phyloP scores from a whole-genome alignment of 2,888 invertebrate genomes.

The Tenthredo notha region DNA sequence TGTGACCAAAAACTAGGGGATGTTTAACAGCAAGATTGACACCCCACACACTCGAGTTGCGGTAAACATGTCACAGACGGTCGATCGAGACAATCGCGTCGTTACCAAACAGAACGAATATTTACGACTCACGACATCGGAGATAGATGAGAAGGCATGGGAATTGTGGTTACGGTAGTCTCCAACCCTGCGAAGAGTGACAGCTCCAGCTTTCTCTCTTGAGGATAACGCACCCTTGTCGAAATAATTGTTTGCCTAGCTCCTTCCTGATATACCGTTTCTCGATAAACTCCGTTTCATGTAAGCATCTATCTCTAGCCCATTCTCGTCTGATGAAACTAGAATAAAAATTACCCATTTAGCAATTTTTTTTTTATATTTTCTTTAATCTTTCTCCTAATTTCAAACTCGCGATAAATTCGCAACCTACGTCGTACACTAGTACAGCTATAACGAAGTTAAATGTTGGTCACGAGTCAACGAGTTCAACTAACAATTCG shows the following conservation, averaged over 20 bases:
- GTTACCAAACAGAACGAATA: conserved; percentile 35
- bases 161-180: conserved; percentile 12
- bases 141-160: conserved; percentile 21
- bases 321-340: not conserved
- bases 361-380: not conserved
- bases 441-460: not conserved
- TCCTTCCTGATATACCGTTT: conserved; percentile 1
- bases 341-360: not conserved
- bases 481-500: conserved; percentile 1
- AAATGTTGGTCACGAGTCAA: not conserved
- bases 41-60: not conserved
- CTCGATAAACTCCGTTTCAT: not conserved
- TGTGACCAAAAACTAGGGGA: not conserved
- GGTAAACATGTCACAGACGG: conserved; percentile 61
- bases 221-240: conserved; percentile 26
- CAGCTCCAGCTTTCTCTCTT: not conserved
- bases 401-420: not conserved
- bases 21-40: not conserved
- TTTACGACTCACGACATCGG: not conserved
- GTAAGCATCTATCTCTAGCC: not conserved
- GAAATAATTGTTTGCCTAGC: conserved; percentile 41
- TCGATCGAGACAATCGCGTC: conserved; percentile 58
- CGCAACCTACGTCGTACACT: not conserved
- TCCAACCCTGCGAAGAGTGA: conserved; percentile 19
- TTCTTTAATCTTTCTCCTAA: not conserved